phyloP scores from a whole-genome alignment of 2,113 vertebrate species.

The Cynocephalus volans region DNA sequence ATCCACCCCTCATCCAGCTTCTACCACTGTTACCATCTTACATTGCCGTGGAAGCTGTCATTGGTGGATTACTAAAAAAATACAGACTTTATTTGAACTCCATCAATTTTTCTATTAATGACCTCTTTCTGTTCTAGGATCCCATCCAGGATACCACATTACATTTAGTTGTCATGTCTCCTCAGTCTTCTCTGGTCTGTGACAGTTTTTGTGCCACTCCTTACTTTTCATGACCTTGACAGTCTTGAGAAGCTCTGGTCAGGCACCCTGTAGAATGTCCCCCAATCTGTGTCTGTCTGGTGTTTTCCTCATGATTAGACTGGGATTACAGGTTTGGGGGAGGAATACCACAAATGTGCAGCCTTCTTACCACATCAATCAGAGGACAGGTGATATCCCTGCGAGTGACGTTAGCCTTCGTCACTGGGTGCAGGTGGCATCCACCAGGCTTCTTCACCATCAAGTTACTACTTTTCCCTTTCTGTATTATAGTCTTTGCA shows the following conservation, averaged over 20 bases:
- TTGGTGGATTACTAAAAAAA: background rate
- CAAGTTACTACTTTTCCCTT: background rate
- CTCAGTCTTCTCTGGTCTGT: background rate
- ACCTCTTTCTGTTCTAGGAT: background rate
- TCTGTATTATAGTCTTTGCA: background rate
- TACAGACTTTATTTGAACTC: background rate
- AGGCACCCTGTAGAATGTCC: background rate
- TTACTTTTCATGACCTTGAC: background rate
- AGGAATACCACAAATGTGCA: no score
- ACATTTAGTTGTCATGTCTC: background rate
- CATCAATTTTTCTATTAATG: background rate
- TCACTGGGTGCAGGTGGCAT: background rate
- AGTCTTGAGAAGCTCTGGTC: background rate
- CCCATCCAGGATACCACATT: background rate
- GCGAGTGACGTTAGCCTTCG: background rate
- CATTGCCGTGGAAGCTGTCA: no score
- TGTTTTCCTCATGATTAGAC: background rate
- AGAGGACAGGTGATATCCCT: background rate
- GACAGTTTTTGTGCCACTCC: background rate
- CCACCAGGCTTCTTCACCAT: background rate
- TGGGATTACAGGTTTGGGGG: background rate
- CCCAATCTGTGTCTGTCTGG: background rate
- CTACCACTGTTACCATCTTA: background rate
- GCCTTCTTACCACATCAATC: background rate
- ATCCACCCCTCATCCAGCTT: background rate